Evolutionary conservation across 2,797 vertebrate genomes (phyloP), one percentile per base, ranked within the genome.

Genomic region (Pagetopsis macropterus): DNA sequence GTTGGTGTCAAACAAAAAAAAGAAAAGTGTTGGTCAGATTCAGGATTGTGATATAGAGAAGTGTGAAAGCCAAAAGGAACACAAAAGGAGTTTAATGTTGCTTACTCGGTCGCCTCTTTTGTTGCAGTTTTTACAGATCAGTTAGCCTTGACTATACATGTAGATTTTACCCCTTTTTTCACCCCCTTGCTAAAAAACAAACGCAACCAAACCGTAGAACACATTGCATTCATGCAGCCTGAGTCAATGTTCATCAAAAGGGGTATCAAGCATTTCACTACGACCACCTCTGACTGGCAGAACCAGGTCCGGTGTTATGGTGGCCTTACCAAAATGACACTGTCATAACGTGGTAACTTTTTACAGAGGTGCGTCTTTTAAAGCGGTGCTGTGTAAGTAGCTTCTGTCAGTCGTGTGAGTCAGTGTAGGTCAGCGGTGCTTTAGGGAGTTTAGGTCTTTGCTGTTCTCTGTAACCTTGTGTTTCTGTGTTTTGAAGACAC

Each of bases 391-490:
- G 82, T 86, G 82, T 83, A 66, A 70, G 87, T 89, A 89, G 87
- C 79, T 88, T 84, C 78, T 78, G 84, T 89, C 83, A 77, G 86
- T 89, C 69, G 63, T 87, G 78, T 87, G 76, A 17, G 73, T 86
- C 62, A 33, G 70, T 84, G 74, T 89, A 56, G 80, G 57, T 76
- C 79, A 73, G 83, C 76, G 17, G 82, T 79, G 75, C 86, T 82
- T 78, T 85, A 76, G 87, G 81, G 77, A 72, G 70, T 85, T 68
- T 72, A 77, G 76, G 81, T 88, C 78, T 82, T 81, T 66, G 78
- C 81, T 88, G 82, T 88, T 81, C 81, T 90, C 84, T 69, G 86
- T 91, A 88, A 82, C 84, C 73, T 87, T 83, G 82, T 88, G 86
- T 88, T 82, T 87, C 76, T 76, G 58, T 90, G 79, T 81, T 72